Evolutionary conservation across 2,113 vertebrate species (phyloP), one percentile per base, ranked within the genome.

Genomic region (Gallinago jamesoni): DNA sequence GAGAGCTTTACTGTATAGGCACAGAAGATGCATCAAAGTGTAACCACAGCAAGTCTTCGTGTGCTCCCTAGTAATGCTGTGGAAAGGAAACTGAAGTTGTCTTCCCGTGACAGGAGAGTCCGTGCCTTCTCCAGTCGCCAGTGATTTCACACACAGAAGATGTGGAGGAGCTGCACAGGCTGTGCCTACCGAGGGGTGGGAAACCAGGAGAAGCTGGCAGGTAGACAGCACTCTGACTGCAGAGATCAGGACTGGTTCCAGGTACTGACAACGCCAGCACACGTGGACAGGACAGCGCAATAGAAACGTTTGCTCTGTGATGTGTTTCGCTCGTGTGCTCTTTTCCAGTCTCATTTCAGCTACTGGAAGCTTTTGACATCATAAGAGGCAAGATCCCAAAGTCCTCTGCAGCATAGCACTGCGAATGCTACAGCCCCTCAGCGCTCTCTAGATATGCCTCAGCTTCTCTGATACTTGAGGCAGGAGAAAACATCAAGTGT

Each of bases 301-400:
- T 14, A 85, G 91, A 84, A n/a, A 33, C 8, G 5, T 70, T 53
- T 84, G 47, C 33, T 75, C 94, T 89, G 87, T 70, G 87, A 94
- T 60, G 94, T 57, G 82, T 80, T 93, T 80, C 4, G 19, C 57
- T 55, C 64, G 30, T 48, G 20, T 0, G 2, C 14, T 79, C 80
- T 50, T 69, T 87, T 94, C 93, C 83, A 89, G 84, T 64, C 77
- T 83, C 80, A 45, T 45, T 39, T 91, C 85, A 95, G 85, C 91
- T n/a, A 93, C 43, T 47, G 43, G 86, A 94, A 96, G 94, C 64
- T 93, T 96, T 78, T 22, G 47, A 84, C 68, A 95, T 76, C 56
- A 41, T 96, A 96, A 97, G 70, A 96, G 64, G 90, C 17, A 91
- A 96, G 90, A 95, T 93, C 84, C 72, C 43, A 20, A 81, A 79